Base-by-base conservation (phyloP, 1,140 invertebrate genomes). In the Anoplolepis gracilipes region DNA sequence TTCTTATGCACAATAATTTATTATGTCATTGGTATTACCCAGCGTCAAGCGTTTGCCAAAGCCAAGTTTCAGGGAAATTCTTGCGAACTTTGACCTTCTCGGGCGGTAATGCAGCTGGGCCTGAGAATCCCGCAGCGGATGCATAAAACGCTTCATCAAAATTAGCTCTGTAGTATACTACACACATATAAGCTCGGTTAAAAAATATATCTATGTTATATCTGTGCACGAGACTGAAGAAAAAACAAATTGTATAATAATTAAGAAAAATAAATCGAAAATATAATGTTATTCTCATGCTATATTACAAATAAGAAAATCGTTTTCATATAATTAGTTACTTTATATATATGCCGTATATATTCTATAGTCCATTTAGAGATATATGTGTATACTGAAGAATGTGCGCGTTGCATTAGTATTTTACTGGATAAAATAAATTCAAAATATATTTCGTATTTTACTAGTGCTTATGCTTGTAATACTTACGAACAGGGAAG, bases 21-120 rank as follows among this genome's bases (percentile, higher is more conserved):
- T 89, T 87, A 90, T 85, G 82, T 91, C 88, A 90, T 90, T 91
- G 81, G 90, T 87, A 93, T 94, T 96, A 96, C 96, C 96, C 95
- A 92, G 95, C 93, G 79, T 96, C 95, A 93, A 96, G 92, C 93
- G 92, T 93, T 92, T 96, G 93, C 96, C 96, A 97, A 93, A 96
- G 94, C 96, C 96, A 97, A 84, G 96, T 96, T 95, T 96, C 96
- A 81, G 96, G 95, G 92, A 97, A 97, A 93, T 96, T 94, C 93
- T 95, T 96, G 90, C 96, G 95, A 88, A 96, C 93, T 94, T 95
- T 95, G 85, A 94, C 92, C 89, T 93, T 94, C 92, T 93, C 92
- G 69, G 93, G 85, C 86, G 93, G 88, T 76, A 92, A 90, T 87
- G 92, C 90, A 81, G 91, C 87, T 86, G 92, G 79, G 87, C 86